These are phyloP conservation scores for Lepidostoma basale DNA, from an alignment of 1,140 invertebrate genomes.

Conservation along the genomic window DNA sequence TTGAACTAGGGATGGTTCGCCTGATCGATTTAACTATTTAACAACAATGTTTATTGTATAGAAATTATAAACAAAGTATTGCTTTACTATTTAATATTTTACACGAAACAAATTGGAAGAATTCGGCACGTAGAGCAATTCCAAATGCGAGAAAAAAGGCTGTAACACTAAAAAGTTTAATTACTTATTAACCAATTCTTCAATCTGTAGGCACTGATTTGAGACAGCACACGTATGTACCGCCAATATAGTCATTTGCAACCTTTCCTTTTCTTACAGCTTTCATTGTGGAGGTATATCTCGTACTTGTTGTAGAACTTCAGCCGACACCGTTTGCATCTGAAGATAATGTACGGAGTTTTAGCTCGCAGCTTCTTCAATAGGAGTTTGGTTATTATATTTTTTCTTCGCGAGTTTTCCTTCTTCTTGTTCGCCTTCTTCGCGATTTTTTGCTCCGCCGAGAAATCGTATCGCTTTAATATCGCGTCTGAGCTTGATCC, in stretches of 20 bases:
- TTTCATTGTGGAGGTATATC: conserved; percentile 37
- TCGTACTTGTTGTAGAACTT: conserved; percentile 42
- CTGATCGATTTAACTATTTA: no score
- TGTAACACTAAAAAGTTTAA: conserved; percentile 43
- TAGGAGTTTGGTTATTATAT: neutral
- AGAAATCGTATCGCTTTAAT: neutral
- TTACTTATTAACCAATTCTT: conserved; percentile 32
- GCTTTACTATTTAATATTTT: no score
- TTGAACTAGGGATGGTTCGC: no score
- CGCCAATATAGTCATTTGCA: conserved; percentile 27
- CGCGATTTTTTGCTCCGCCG: neutral
- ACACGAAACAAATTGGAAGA: no score
- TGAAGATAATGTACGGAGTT: conserved; percentile 35
- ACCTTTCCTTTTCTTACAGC: conserved; percentile 38
- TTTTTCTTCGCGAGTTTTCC: neutral
- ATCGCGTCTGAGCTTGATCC: neutral
- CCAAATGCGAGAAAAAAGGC: conserved; percentile 32
- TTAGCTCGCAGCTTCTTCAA: conserved; percentile 29
- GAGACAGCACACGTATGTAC: conserved; percentile 34
- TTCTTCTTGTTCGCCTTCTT: neutral
- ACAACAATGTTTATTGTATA: no score
- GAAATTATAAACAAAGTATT: no score
- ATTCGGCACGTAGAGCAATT: no score
- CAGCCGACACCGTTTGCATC: conserved; percentile 41
- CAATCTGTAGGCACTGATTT: conserved; percentile 44